Conservation (phyloP, 2,888 invertebrate genomes). For the Andrena fulva region DNA sequence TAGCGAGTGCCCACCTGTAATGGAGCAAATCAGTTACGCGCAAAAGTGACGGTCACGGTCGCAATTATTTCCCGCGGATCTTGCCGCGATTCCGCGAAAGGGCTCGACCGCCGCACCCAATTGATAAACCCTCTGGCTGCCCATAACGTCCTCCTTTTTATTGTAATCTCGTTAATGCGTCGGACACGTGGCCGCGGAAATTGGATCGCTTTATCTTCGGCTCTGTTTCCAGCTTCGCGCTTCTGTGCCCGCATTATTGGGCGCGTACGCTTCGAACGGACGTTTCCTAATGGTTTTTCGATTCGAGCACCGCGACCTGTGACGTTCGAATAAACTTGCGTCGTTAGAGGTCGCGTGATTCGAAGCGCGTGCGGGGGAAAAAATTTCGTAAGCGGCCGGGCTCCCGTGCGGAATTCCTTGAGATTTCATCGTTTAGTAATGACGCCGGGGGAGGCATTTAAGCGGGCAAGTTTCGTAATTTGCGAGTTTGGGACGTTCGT, state of each 20-base stretch:
- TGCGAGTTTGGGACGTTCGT: too few relatives aligned
- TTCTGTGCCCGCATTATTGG: slow-evolving; percentile 4
- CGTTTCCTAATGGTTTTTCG: slow-evolving; percentile 9
- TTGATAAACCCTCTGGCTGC: slow-evolving; percentile 28
- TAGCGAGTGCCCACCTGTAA: slow-evolving; percentile 66
- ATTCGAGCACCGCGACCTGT: neutral
- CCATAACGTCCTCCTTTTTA: slow-evolving; percentile 28
- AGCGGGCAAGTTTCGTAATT: too few relatives aligned
- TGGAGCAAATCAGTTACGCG: slow-evolving; percentile 69
- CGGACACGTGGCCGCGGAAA: slow-evolving; percentile 12
- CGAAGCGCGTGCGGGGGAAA: neutral
- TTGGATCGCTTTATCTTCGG: slow-evolving; percentile 46
- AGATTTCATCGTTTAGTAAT: too few relatives aligned
- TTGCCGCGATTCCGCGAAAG: slow-evolving; percentile 38
- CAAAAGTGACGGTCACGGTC: slow-evolving; percentile 61
- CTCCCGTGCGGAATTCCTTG: too few relatives aligned
- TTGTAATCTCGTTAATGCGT: slow-evolving; percentile 26
- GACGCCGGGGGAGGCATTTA: too few relatives aligned
- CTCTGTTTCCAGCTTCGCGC: slow-evolving; percentile 14
- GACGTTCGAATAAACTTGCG: neutral
- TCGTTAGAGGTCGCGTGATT: too few relatives aligned
- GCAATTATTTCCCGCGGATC: slow-evolving; percentile 61
- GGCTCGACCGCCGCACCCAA: slow-evolving; percentile 2
- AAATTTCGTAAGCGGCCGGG: neutral
- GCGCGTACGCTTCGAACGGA: slow-evolving; percentile 8